Percentiles rank a stretch among this genome's conserved stretches.
These are phyloP conservation scores for Diaphora mendica DNA, from an alignment of 2,888 invertebrate genomes.

Conservation along the genomic window DNA sequence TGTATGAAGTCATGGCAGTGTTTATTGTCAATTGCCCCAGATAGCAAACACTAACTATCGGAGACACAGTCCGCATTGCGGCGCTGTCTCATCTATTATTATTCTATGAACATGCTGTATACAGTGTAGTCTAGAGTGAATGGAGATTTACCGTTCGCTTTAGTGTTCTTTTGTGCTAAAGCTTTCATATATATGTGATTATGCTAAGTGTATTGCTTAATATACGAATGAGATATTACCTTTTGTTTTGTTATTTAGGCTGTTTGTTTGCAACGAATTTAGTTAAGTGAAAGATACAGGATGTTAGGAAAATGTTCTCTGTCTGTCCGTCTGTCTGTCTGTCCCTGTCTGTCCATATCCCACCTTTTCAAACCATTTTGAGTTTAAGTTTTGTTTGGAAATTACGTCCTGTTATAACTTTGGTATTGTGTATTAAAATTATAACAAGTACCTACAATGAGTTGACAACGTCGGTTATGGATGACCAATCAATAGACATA, in stretches of 20 bases:
- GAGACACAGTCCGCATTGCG: slow-evolving; percentile 41
- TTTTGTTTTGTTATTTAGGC: not conserved
- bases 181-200: slow-evolving; percentile 5
- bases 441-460: no score
- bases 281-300: not conserved
- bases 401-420: no score
- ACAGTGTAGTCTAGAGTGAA: not conserved
- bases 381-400: no score
- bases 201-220: slow-evolving; percentile 2
- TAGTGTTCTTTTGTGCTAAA: not conserved
- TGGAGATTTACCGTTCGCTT: slow-evolving; percentile 10
- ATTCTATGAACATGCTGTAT: slow-evolving; percentile 19
- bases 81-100: slow-evolving; percentile 14
- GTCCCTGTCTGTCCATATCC: no score
- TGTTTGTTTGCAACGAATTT: not conserved
- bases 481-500: no score
- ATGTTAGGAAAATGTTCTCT: not conserved
- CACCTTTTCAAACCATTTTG: no score
- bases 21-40: slow-evolving; percentile 74
- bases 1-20: slow-evolving; percentile 59
- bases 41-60: slow-evolving; percentile 56
- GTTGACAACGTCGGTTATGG: no score
- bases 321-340: no score
- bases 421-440: no score
- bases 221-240: not conserved